Evolutionary conservation across 2,888 invertebrate genomes (phyloP).

Genomic region (Pristionchus arcanus): DNA sequence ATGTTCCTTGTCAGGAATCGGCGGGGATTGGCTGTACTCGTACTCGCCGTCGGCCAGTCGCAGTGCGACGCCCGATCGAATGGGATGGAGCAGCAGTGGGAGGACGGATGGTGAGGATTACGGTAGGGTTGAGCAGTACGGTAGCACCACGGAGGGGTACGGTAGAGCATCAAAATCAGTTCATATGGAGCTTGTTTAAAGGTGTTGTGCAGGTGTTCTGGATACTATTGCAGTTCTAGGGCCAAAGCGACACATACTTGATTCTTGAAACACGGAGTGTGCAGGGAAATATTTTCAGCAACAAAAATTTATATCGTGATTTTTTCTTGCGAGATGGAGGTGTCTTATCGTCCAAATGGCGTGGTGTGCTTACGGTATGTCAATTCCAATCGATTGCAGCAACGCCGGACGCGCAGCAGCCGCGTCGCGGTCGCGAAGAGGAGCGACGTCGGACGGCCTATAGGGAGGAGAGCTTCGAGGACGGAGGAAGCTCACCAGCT

Average conservation of each 20-base stretch:
- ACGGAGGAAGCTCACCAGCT: constrained; percentile 13
- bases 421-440: constrained; percentile 12
- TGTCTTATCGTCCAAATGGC: too few species aligned
- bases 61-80: neutral
- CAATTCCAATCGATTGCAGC: neutral
- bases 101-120: constrained; percentile 26
- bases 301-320: too few species aligned
- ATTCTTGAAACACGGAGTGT: too few species aligned
- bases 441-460: neutral
- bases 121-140: neutral
- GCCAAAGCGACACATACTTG: too few species aligned
- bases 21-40: constrained; percentile 29
- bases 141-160: neutral
- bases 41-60: neutral
- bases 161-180: too few species aligned
- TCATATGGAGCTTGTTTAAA: too few species aligned
- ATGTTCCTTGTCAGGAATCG: constrained; percentile 5
- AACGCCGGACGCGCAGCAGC: neutral
- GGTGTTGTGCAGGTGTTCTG: too few species aligned
- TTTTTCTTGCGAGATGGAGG: too few species aligned
- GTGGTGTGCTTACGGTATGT: neutral
- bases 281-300: too few species aligned
- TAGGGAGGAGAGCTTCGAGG: constrained; percentile 5
- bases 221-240: too few species aligned
- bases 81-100: constrained; percentile 28